phyloP scores from a whole-genome alignment of 2,113 vertebrate genomes.

The Peromyscus leucopus region DNA sequence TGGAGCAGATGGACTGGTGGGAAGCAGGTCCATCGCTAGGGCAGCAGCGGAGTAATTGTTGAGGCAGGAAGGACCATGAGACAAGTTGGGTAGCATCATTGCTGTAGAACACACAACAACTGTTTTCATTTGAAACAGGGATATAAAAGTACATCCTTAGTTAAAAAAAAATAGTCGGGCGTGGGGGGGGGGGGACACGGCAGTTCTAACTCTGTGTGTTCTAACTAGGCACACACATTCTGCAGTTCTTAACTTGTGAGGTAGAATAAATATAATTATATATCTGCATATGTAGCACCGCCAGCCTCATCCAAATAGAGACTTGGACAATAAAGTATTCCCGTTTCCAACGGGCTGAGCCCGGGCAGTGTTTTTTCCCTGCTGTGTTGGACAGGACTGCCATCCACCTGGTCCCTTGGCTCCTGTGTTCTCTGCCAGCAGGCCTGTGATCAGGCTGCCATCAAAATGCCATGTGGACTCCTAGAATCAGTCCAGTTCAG shows the following conservation, averaged over 20 bases:
- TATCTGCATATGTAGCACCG: not conserved
- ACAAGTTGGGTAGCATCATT: not conserved
- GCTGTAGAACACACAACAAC: not conserved
- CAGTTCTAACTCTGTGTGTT: constrained; percentile 21
- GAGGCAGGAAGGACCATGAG: not conserved
- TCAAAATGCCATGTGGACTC: not conserved
- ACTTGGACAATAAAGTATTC: not conserved
- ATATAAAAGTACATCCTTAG: not conserved
- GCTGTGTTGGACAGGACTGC: not conserved
- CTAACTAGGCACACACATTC: not conserved
- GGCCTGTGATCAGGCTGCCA: not conserved
- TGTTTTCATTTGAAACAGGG: constrained; percentile 18
- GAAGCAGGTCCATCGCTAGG: not conserved
- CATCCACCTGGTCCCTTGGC: not conserved
- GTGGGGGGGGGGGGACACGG: not conserved
- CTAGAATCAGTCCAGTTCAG: not conserved
- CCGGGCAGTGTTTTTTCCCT: not conserved
- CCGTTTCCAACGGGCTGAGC: not conserved
- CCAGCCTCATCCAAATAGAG: not conserved
- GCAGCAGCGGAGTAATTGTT: not conserved
- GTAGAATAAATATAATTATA: not conserved
- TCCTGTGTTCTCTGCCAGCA: not conserved
- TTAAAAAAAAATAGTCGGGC: not conserved
- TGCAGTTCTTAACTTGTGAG: constrained; percentile 35
- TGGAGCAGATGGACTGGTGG: not conserved